Evolutionary conservation across 2,888 invertebrate species (phyloP), one percentile per base, ranked within the genome.

Genomic region (Lathronympha strigana): DNA sequence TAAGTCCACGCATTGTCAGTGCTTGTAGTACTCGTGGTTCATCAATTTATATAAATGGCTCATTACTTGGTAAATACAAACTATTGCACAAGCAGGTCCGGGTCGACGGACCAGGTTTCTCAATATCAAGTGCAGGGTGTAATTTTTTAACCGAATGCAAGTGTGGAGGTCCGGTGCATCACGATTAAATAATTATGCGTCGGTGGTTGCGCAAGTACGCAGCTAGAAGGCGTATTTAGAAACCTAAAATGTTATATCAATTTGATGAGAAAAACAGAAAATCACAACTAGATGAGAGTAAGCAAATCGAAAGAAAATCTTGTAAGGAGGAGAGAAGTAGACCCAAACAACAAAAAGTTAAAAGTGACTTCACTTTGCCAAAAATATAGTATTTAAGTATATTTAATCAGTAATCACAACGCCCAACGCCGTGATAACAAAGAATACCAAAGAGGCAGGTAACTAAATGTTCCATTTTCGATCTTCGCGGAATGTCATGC

Each of bases 11-110:
- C 1, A 15, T 11, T 11, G 19, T 19, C 19, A 21, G 21, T 43
- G 17, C 17, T 43, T 19, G 4, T 4, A 11, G 43, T 43, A 43
- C 43, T 69, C 69, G 69, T 69, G 70, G 75, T 72, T 79, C 85
- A 84, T 85, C 86, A 85, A 87, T 85, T 87, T 81, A 80, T 84
- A 78, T 79, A 84, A 86, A 83, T 79, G 77, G 77, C 79, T 84
- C 84, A 87, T 86, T 86, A 86, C 80, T 76, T 72, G 71, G 76
- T 78, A 81, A 80, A 83, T 77, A 83, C 76, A 80, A 77, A 69
- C 67, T 66, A 67, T 80, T 81, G 72, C 76, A 77, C 70, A 78
- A 81, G 55, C 19, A 73, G 62, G 70, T 78, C 79, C 79, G 83
- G 84, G 79, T 83, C 83, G 77, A 78, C 70, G 82, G 69, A 76